Conservation (phyloP, 2,797 vertebrate species). For the Hoplostethus atlanticus region DNA sequence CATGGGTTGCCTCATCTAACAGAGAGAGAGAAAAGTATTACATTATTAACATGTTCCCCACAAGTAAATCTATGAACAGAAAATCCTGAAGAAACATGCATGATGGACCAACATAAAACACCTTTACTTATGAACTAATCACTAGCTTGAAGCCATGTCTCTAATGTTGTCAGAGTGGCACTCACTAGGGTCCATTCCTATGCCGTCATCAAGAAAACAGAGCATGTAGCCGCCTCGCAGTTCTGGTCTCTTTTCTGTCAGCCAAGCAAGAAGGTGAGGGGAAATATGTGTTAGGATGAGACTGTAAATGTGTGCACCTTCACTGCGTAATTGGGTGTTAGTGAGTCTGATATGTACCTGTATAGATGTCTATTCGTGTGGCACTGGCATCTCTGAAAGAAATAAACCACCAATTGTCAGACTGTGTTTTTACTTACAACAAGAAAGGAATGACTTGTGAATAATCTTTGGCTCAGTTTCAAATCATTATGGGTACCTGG, state of each 20-base stretch:
- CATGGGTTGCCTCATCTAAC: slow-evolving; percentile 95
- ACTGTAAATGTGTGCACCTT: neutral
- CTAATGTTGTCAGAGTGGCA: slow-evolving; percentile 44
- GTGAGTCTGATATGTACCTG: slow-evolving; percentile 84
- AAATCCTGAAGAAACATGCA: neutral
- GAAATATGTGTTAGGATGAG: slow-evolving; percentile 5
- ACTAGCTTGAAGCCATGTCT: neutral
- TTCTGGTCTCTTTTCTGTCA: slow-evolving; percentile 89
- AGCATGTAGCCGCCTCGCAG: slow-evolving; percentile 95
- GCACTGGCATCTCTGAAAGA: slow-evolving; percentile 94
- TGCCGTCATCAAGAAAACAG: slow-evolving; percentile 97
- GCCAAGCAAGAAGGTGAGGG: slow-evolving; percentile 26
- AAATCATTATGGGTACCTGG: slow-evolving; percentile 86
- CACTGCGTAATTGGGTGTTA: neutral
- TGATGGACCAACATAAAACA: neutral
- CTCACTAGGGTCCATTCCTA: slow-evolving; percentile 98
- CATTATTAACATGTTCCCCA: slow-evolving; percentile 10
- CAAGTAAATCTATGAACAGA: neutral
- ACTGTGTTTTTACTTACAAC: neutral
- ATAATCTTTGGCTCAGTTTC: neutral
- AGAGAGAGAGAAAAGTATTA: slow-evolving; percentile 25
- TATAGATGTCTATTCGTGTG: slow-evolving; percentile 96
- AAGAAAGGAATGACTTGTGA: slow-evolving; percentile 1
- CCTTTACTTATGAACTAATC: neutral
- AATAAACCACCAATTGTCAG: slow-evolving; percentile 48